These are phyloP conservation scores for Hippocampus zosterae DNA, from an alignment of 2,113 vertebrate genomes.

Conservation along the genomic window DNA sequence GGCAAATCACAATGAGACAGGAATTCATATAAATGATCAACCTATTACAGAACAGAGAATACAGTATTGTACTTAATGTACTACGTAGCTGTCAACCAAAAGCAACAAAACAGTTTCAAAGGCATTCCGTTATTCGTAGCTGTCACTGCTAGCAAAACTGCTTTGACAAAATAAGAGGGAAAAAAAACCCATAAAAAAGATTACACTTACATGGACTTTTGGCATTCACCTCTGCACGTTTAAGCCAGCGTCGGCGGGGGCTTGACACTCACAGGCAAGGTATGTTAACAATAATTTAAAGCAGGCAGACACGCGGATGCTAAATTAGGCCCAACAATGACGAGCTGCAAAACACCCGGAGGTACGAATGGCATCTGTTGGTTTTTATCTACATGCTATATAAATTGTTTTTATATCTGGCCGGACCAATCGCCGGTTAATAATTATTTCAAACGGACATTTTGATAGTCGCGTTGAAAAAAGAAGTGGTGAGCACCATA, in stretches of 20 bases:
- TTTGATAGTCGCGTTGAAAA: not conserved
- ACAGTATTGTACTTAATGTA: not conserved
- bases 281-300: not conserved
- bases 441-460: not conserved
- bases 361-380: rapidly evolving
- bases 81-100: not conserved
- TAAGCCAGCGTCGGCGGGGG: slow-evolving; percentile 2
- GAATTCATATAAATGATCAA: not conserved
- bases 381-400: not conserved
- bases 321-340: not conserved
- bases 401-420: not conserved
- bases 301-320: not conserved
- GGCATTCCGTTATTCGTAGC: not conserved
- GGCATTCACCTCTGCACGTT: slow-evolving; percentile 38
- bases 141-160: not conserved
- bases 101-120: not conserved
- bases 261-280: slow-evolving; percentile 16
- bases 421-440: slow-evolving; percentile 25
- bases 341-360: not conserved
- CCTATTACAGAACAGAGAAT: not conserved
- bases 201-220: slow-evolving; percentile 56
- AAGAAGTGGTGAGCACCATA: not conserved
- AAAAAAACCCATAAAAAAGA: not conserved
- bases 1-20: not conserved
- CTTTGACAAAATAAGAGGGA: not conserved